These are phyloP conservation scores for Xenopus laevis DNA, from an alignment of 2,113 vertebrate species.

Conservation along the genomic window DNA sequence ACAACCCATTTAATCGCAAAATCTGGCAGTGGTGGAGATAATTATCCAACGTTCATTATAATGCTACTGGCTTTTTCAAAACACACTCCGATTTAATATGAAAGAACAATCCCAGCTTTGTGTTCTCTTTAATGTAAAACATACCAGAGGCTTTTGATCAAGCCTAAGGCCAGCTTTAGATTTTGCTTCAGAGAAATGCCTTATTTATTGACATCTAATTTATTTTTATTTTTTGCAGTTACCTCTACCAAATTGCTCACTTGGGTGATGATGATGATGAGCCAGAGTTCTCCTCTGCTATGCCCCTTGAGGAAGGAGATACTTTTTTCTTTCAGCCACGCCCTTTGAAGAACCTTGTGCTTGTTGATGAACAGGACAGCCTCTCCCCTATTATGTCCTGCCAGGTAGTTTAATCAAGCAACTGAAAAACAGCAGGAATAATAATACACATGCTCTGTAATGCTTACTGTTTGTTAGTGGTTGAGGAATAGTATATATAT, in stretches of 20 bases:
- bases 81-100: no score
- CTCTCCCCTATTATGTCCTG: slow-evolving; percentile 94
- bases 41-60: no score
- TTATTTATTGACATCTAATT: no score
- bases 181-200: no score
- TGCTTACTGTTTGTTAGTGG: not conserved
- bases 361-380: slow-evolving; percentile 94
- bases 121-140: no score
- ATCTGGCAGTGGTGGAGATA: no score
- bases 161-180: no score
- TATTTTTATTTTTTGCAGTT: slow-evolving; percentile 69
- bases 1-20: no score
- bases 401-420: slow-evolving; percentile 66
- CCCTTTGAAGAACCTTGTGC: slow-evolving; percentile 91
- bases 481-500: no score
- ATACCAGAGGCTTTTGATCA: no score
- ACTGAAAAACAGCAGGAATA: not conserved
- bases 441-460: not conserved
- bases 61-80: no score
- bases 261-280: slow-evolving; percentile 96
- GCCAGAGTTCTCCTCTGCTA: slow-evolving; percentile 96
- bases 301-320: slow-evolving; percentile 96
- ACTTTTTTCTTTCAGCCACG: slow-evolving; percentile 97
- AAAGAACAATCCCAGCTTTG: no score
- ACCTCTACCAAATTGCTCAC: slow-evolving; percentile 97